A percentile compares a stretch with the other conserved stretches of the same genome.
These are phyloP conservation scores for Leptoclinus maculatus DNA, from an alignment of 2,797 vertebrate genomes.

Conservation along the genomic window DNA sequence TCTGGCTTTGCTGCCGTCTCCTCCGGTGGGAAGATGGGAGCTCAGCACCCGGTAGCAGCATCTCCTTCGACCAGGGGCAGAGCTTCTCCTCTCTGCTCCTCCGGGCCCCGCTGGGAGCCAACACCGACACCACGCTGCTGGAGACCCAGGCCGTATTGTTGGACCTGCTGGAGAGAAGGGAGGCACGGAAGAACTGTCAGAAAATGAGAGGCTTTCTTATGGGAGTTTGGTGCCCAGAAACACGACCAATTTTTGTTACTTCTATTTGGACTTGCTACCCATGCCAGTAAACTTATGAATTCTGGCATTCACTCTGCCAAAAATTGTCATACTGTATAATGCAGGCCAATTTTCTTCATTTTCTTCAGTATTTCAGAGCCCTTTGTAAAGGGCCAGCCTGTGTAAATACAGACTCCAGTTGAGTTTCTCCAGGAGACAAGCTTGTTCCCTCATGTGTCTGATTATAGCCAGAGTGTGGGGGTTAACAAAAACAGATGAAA, in stretches of 20 bases:
- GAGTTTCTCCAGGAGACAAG: conserved; percentile 6
- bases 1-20: too few relatives aligned
- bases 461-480: conserved; percentile 43
- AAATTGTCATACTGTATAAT: background rate
- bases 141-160: too few relatives aligned
- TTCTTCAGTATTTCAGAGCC: background rate
- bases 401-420: conserved; percentile 7
- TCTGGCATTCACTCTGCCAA: background rate
- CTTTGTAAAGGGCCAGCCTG: background rate
- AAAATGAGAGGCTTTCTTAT: background rate
- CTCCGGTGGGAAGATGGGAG: too few relatives aligned
- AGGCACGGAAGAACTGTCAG: background rate
- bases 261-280: background rate
- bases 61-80: too few relatives aligned
- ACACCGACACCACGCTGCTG: too few relatives aligned
- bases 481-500: conserved; percentile 39
- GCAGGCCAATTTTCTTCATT: too few relatives aligned
- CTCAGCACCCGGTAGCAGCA: too few relatives aligned
- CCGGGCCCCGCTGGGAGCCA: too few relatives aligned
- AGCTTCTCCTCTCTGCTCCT: too few relatives aligned
- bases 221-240: background rate
- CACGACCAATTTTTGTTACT: background rate
- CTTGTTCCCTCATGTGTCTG: conserved; percentile 21
- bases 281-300: background rate
- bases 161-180: too few relatives aligned